These are phyloP conservation scores for Neria commutata DNA, from an alignment of 2,888 invertebrate genomes.

Conservation along the genomic window DNA sequence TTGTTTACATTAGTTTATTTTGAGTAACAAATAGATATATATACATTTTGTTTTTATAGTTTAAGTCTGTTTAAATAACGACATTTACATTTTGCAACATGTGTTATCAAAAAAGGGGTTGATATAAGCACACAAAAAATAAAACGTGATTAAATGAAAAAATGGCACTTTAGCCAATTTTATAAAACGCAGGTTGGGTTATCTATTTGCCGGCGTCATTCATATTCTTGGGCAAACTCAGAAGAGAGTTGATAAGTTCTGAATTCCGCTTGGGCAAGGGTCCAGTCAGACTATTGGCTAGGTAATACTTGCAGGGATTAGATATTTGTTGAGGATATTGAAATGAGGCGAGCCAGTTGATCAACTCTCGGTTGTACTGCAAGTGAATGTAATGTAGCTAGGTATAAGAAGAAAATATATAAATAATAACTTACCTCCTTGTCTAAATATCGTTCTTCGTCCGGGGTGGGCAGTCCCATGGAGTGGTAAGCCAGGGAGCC, in stretches of 20 bases:
- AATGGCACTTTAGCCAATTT: no score
- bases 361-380: conserved; percentile 50
- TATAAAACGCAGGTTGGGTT: conserved; percentile 4
- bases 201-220: conserved; percentile 73
- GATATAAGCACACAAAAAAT: no score
- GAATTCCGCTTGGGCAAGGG: conserved; percentile 70
- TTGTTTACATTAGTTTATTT: no score
- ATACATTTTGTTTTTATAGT: no score
- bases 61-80: no score
- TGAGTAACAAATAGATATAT: no score
- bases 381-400: conserved; percentile 9
- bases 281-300: conserved; percentile 39
- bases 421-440: conserved; percentile 47
- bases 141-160: no score
- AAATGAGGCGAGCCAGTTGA: conserved; percentile 51
- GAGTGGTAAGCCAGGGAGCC: conserved; percentile 25
- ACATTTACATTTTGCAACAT: no score
- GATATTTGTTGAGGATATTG: conserved; percentile 45
- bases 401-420: conserved; percentile 4
- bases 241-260: conserved; percentile 75
- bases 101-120: no score
- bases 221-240: conserved; percentile 77
- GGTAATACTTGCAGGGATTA: conserved; percentile 43
- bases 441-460: conserved; percentile 57
- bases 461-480: conserved; percentile 46